Percentiles rank a stretch among this genome's conserved stretches.
phyloP scores from a whole-genome alignment of 1,140 invertebrate species.

The Drosophila serrata region DNA sequence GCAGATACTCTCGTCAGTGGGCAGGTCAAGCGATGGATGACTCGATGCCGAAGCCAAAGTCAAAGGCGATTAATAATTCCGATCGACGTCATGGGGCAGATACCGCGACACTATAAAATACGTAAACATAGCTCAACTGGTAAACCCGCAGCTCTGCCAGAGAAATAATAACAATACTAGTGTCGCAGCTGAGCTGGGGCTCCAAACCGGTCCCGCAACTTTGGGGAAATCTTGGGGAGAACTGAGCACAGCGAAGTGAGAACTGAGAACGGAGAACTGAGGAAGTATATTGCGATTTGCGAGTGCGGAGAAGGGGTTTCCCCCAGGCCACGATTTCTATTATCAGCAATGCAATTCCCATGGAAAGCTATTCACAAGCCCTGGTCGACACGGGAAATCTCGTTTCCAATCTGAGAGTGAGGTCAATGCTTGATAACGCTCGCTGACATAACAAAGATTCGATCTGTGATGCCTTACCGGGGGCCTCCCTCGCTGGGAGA shows the following conservation, averaged over 20 bases:
- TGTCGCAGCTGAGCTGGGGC: slow-evolving; percentile 3
- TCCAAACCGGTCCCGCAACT: slow-evolving; percentile 36
- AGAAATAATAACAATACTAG: slow-evolving; percentile 17
- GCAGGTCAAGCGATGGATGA: slow-evolving; percentile 2
- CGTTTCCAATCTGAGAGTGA: slow-evolving; percentile 22
- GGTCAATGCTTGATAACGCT: slow-evolving; percentile 60
- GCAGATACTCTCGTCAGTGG: not conserved
- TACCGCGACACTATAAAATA: slow-evolving; percentile 5
- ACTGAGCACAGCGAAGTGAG: slow-evolving; percentile 2
- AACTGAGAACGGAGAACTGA: slow-evolving; percentile 6
- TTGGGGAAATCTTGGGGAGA: slow-evolving; percentile 16
- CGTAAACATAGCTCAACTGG: slow-evolving; percentile 38
- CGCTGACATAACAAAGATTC: slow-evolving; percentile 7
- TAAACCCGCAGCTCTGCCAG: slow-evolving; percentile 28
- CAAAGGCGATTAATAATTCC: not conserved
- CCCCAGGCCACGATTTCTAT: slow-evolving; percentile 19
- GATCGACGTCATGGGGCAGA: slow-evolving; percentile 1
- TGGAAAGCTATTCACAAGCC: slow-evolving; percentile 6
- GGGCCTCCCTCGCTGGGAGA: slow-evolving; percentile 48
- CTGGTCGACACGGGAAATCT: slow-evolving; percentile 30
- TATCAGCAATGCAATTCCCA: slow-evolving; percentile 51
- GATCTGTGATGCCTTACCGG: slow-evolving; percentile 46
- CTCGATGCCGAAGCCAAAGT: not conserved
- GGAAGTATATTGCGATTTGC: not conserved
- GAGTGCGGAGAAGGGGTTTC: slow-evolving; percentile 13